Conservation (phyloP, 2,113 vertebrate species). For the Typhlomys cinereus region DNA sequence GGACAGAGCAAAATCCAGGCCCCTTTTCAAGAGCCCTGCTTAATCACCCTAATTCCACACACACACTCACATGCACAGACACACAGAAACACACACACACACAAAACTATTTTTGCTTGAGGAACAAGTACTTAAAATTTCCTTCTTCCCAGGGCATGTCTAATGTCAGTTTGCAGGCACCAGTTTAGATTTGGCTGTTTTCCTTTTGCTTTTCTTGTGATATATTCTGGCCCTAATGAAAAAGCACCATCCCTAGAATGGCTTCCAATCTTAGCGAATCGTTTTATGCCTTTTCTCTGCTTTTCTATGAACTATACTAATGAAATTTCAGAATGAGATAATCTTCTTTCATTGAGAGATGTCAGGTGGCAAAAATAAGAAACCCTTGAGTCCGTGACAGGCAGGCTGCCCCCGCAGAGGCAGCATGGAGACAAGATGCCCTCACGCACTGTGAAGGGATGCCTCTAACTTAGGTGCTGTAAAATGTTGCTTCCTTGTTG, state of each 20-base stretch:
- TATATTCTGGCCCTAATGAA: background rate
- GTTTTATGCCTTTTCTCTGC: background rate
- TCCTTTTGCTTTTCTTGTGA: background rate
- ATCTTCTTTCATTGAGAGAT: background rate
- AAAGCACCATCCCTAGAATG: no score
- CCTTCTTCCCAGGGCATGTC: background rate
- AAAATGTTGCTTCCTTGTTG: background rate
- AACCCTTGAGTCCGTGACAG: background rate
- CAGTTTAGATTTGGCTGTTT: background rate
- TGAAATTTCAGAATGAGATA: background rate
- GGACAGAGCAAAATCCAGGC: background rate
- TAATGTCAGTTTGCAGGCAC: background rate
- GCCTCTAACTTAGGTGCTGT: background rate
- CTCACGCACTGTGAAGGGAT: rapidly evolving
- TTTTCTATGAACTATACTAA: background rate
- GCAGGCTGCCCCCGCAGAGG: background rate
- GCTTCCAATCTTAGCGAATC: no score
- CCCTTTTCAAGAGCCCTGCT: background rate
- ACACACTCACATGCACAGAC: rapidly evolving
- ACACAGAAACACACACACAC: no score
- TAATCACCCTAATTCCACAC: background rate
- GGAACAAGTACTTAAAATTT: background rate
- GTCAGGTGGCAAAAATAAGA: background rate
- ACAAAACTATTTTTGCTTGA: background rate
- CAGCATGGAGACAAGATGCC: no score